Evolutionary conservation across 2,888 invertebrate genomes (phyloP), one percentile per base, ranked within the genome.

Genomic region (Agrotis puta): DNA sequence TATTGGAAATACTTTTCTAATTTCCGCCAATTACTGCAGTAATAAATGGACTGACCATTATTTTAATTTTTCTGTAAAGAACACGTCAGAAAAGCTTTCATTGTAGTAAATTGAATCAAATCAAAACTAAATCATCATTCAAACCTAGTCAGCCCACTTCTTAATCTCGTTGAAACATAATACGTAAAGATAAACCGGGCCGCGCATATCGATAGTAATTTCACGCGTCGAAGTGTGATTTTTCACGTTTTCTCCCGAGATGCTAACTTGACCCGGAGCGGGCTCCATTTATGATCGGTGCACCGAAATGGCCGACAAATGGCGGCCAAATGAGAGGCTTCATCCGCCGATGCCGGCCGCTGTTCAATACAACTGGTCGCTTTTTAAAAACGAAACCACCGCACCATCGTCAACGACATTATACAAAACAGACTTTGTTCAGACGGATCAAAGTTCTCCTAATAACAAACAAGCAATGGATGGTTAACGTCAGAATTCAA

Each of bases 301-400:
- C 93, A 95, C 95, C 94, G 95, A 94, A 96, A 95, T 95, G 95
- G 93, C 95, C 95, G 95, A 94, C 96, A 96, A 96, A 96, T 96
- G 93, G 96, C 94, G 92, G 93, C 92, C 94, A 96, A 95, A 96
- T 96, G 95, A 96, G 95, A 95, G 96, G 95, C 94, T 95, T 94
- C 93, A 92, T 91, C 90, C 92, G 93, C 93, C 94, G 94, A 92
- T 91, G 90, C 92, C 90, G 93, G 90, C 90, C 92, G 91, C 90
- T 89, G 91, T 90, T 91, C 89, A 88, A 90, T 91, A 92, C 90
- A 89, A 89, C 89, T 89, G 89, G 87, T 88, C 89, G 88, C 89
- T 89, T 92, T 93, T 89, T 88, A 87, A 89, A 90, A 88, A 87
- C 78, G 79, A 72, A 85, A 75, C 66, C 64, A 56, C 78, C 69